Percentiles rank a stretch among this genome's conserved stretches.
Evolutionary conservation across 1,140 invertebrate species (phyloP).

Genomic region (Trichoplusia ni): DNA sequence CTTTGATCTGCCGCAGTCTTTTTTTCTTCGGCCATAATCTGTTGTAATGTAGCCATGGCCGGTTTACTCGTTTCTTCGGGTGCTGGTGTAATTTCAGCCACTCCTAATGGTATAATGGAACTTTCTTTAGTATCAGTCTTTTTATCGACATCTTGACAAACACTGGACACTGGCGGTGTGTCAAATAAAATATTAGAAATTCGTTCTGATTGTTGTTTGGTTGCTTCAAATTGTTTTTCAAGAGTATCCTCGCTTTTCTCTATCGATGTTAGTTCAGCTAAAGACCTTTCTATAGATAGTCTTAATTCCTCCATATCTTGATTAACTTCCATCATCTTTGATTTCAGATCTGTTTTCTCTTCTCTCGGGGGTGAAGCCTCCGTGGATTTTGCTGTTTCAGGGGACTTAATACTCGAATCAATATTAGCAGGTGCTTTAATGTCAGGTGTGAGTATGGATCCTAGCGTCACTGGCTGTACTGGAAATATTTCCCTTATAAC

Average conservation of each 20-base stretch:
- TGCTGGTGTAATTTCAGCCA: too few relatives aligned
- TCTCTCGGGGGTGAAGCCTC: slow-evolving; percentile 35
- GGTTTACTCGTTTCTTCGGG: too few relatives aligned
- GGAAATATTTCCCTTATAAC: slow-evolving; percentile 60
- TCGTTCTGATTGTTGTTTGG: neutral
- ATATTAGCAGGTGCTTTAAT: slow-evolving; percentile 49
- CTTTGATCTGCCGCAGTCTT: too few relatives aligned
- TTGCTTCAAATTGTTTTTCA: slow-evolving; percentile 49
- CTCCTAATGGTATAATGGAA: too few relatives aligned
- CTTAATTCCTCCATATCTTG: slow-evolving; percentile 72
- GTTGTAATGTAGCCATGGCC: too few relatives aligned
- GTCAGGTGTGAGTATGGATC: slow-evolving; percentile 41
- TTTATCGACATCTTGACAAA: too few relatives aligned
- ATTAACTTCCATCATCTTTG: slow-evolving; percentile 72
- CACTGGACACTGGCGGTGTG: neutral
- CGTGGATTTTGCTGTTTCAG: too few relatives aligned
- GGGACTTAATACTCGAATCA: too few relatives aligned
- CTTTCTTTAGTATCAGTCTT: too few relatives aligned
- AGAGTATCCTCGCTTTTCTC: slow-evolving; percentile 58
- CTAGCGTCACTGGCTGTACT: slow-evolving; percentile 19
- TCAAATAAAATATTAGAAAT: neutral
- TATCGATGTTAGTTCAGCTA: slow-evolving; percentile 64
- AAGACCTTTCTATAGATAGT: slow-evolving; percentile 69
- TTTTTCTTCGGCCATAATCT: too few relatives aligned
- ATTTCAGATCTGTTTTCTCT: slow-evolving; percentile 68